These are phyloP conservation scores for Geophilus truncorum DNA, from an alignment of 2,888 invertebrate species.

Conservation along the genomic window DNA sequence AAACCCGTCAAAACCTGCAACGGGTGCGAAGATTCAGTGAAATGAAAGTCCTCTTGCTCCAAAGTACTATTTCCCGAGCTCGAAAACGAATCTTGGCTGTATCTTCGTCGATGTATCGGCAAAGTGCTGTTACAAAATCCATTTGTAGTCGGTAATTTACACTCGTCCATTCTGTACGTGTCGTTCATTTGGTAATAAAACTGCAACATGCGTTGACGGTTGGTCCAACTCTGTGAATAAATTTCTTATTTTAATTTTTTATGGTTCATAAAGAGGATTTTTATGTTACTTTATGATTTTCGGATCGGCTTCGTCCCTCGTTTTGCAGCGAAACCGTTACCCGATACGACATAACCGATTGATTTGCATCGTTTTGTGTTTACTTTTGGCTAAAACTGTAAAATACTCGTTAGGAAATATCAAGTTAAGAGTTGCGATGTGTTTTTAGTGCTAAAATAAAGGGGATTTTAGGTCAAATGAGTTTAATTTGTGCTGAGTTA, in stretches of 20 bases:
- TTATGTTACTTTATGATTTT: not conserved
- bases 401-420: too few relatives aligned
- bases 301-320: not conserved
- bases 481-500: too few relatives aligned
- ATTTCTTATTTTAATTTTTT: not conserved
- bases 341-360: not conserved
- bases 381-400: too few relatives aligned
- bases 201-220: not conserved
- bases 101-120: not conserved
- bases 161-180: not conserved
- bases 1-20: conserved; percentile 47
- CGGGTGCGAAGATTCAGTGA: conserved; percentile 47
- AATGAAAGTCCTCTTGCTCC: conserved; percentile 46
- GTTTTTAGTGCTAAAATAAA: too few relatives aligned
- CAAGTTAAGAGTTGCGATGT: too few relatives aligned
- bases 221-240: not conserved
- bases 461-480: too few relatives aligned
- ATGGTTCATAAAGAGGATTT: not conserved
- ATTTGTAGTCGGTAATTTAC: not conserved
- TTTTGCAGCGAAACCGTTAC: not conserved
- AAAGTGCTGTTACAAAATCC: not conserved
- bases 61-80: conserved; percentile 38
- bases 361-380: not conserved
- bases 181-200: not conserved
- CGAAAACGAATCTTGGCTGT: conserved; percentile 38